Base-by-base conservation (phyloP, 2,888 invertebrate genomes). In the Eupithecia centaureata region DNA sequence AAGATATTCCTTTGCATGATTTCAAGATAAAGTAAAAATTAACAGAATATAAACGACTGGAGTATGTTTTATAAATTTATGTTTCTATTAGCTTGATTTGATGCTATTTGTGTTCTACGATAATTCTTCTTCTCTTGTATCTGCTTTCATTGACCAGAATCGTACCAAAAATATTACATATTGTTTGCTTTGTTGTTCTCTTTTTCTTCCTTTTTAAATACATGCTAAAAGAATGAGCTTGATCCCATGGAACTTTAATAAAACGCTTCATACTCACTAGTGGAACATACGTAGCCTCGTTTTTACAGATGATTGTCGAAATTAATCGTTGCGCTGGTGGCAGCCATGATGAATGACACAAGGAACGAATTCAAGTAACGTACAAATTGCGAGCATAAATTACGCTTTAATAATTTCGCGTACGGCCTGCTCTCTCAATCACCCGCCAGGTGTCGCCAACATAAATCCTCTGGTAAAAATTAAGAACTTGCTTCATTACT, bases 321-420 rank as follows among this genome's bases (percentile, higher is more conserved):
- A 90, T 89, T 86, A 89, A 90, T 88, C 84, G 87, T 76, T 80
- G 77, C 75, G 71, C 77, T 76, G 75, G 73, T 80, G 82, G 82
- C 85, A 84, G 77, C 79, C 73, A 82, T 92, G 91, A 92, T 90
- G 92, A 87, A 92, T 90, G 91, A 89, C 83, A 83, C 87, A 90
- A 92, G 89, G 87, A 91, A 87, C 86, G 86, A 91, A 90, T 91
- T 87, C 87, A 89, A 90, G 89, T 88, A 84, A 86, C 89, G 88
- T 89, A 90, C 89, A 92, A 92, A 93, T 91, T 92, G 90, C 90
- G 86, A 85, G 88, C 89, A 92, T 92, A 92, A 92, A 91, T 92
- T 91, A 90, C 86, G 84, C 86, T 91, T 90, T 91, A 91, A 91
- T 91, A 91, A 92, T 92, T 89, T 87, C 86, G 86, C 86, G 86